phyloP scores from a whole-genome alignment of 1,140 invertebrate genomes.

The Pseudomyrmex sp. region DNA sequence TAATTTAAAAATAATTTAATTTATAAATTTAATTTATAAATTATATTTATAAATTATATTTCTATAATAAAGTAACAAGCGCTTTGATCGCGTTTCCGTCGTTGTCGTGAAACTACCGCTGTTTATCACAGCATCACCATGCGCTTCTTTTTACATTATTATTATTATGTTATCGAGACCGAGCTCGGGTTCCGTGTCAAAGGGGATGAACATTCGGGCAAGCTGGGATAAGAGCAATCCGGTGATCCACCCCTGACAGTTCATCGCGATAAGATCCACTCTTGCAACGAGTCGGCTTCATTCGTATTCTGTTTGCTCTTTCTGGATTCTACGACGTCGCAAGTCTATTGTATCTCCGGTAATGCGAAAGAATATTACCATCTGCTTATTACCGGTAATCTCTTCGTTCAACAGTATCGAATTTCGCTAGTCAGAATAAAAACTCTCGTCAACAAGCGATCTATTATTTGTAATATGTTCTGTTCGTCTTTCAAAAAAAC shows the following conservation, averaged over 20 bases:
- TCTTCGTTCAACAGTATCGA: slow-evolving; percentile 75
- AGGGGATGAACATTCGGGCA: slow-evolving; percentile 69
- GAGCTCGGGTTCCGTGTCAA: slow-evolving; percentile 67
- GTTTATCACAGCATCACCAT: slow-evolving; percentile 42
- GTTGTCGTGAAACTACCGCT: neutral
- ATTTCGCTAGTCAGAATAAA: slow-evolving; percentile 62
- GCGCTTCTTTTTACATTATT: slow-evolving; percentile 1
- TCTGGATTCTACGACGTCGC: slow-evolving; percentile 63
- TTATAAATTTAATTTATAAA: neutral
- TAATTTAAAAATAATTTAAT: neutral
- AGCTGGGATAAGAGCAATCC: slow-evolving; percentile 81
- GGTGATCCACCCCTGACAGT: slow-evolving; percentile 78
- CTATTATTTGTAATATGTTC: neutral
- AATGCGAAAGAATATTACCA: slow-evolving; percentile 77
- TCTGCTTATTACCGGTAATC: slow-evolving; percentile 81
- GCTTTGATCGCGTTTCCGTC: neutral
- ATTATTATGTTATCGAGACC: slow-evolving; percentile 66
- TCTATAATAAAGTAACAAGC: too few relatives aligned
- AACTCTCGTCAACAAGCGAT: slow-evolving; percentile 23
- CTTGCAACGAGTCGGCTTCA: slow-evolving; percentile 71
- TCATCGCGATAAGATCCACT: slow-evolving; percentile 78
- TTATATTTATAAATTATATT: too few relatives aligned
- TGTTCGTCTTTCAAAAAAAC: neutral
- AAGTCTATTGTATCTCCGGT: slow-evolving; percentile 69
- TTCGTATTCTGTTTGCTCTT: slow-evolving; percentile 78